Evolutionary conservation across 2,888 invertebrate genomes (phyloP).

Genomic region (Abrostola triplasia): DNA sequence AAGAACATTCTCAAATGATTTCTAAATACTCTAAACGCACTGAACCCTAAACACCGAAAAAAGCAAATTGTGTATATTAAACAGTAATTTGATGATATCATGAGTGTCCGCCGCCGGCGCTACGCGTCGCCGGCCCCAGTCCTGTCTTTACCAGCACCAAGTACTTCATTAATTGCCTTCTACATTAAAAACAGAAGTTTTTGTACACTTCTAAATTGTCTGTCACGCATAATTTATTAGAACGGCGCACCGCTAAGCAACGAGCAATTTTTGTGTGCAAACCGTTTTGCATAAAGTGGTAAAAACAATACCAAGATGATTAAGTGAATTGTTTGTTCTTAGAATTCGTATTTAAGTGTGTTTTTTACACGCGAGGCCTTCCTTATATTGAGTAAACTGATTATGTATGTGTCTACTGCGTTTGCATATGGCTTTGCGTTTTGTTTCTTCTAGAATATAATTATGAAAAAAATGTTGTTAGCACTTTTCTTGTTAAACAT

Average conservation of each 20-base stretch:
- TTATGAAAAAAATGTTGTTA: too few relatives aligned
- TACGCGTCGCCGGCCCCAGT: slow-evolving; percentile 60
- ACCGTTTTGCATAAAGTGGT: neutral
- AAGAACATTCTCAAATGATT: neutral
- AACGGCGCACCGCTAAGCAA: slow-evolving; percentile 24
- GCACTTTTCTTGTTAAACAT: too few relatives aligned
- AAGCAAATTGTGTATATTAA: slow-evolving; percentile 49
- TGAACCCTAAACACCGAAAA: slow-evolving; percentile 41
- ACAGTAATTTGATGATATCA: slow-evolving; percentile 61
- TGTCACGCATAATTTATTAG: slow-evolving; percentile 54
- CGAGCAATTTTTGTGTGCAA: slow-evolving; percentile 1
- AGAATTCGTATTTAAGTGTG: neutral
- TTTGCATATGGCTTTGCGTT: neutral
- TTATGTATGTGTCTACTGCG: neutral
- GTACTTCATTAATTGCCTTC: slow-evolving; percentile 39
- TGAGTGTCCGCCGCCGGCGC: slow-evolving; percentile 55
- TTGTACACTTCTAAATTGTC: slow-evolving; percentile 33
- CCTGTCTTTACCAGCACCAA: slow-evolving; percentile 47
- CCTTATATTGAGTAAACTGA: neutral
- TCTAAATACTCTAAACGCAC: slow-evolving; percentile 3
- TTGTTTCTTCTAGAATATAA: too few relatives aligned
- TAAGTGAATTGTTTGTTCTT: neutral
- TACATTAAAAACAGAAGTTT: slow-evolving; percentile 30
- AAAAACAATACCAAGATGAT: neutral
- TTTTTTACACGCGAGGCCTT: neutral